Base-by-base conservation (phyloP, 2,888 invertebrate species). In the Willowsia nigromaculata region DNA sequence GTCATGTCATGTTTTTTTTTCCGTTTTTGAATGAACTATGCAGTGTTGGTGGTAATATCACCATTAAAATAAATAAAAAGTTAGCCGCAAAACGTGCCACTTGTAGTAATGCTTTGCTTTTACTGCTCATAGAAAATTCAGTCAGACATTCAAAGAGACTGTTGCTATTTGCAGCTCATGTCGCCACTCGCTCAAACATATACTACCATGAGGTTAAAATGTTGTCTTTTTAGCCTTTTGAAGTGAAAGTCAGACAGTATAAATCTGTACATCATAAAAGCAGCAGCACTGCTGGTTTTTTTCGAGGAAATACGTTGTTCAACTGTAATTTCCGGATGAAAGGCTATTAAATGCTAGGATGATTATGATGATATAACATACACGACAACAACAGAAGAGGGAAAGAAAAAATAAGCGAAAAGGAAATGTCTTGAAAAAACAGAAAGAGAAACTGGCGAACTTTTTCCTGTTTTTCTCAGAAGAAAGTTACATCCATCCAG, bases 281-380 rank as follows among this genome's bases (percentile, higher is more conserved):
- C 40, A 71, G 22, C 22, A 40, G 68, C 22, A 9, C 30, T 13
- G 40, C 18, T 40, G 68, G 40, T 40, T 40, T 37, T 47, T 37
- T 68, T 25, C 27, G 27, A 85, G 85, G 86, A 78, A 86, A 59
- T 80, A 68, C 50, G 80, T 80, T 86, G 80, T 80, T 86, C 86
- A 65, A 9, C 68, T 50, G 50, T 80, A 80, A 86, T 86, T 86
- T 86, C 80, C 80, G 86, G 80, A 78, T 78, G 86, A 86, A 53
- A 68, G 47, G 59, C 86, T 56, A 80, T 86, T 80, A 86, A 86
- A 43, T 25, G 74, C 27, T 47, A 50, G 13, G 74, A 74, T 80
- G 80, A 53, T 85, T 13, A 74, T 50, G 74, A 71, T 50, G 47
- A 30, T 22, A 59, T n/a, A 33, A n/a, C 33, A 22, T 9, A 53